phyloP scores from a whole-genome alignment of 2,113 vertebrate species.

The Antechinus stuartii region DNA sequence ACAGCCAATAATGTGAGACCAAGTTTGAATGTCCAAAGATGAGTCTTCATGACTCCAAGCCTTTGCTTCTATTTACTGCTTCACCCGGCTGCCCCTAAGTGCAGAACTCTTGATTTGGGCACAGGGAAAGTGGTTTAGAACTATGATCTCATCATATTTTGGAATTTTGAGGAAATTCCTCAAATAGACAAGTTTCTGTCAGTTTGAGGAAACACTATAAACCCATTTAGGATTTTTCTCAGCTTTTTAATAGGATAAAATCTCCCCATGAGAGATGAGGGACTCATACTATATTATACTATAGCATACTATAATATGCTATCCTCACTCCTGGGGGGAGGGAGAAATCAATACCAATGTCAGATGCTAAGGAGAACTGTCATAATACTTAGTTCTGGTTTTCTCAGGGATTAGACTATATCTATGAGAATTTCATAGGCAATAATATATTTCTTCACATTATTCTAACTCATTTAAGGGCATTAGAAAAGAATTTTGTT shows the following conservation, averaged over 20 bases:
- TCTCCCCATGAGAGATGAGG: neutral
- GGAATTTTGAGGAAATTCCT: neutral
- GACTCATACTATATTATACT: neutral
- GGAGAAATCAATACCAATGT: conserved; percentile 27
- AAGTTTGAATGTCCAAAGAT: too few relatives aligned
- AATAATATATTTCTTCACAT: neutral
- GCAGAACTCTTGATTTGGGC: neutral
- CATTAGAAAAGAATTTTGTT: neutral
- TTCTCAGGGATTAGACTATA: conserved; percentile 24
- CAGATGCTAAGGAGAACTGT: neutral
- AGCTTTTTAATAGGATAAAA: neutral
- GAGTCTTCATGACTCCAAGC: neutral
- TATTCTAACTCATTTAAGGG: conserved; percentile 25
- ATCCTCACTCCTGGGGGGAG: conserved; percentile 20
- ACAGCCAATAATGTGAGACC: neutral
- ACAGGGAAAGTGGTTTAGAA: neutral
- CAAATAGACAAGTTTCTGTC: neutral
- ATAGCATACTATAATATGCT: neutral
- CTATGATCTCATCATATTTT: neutral
- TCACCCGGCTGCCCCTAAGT: neutral
- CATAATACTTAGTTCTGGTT: neutral
- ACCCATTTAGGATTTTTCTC: conserved; percentile 25
- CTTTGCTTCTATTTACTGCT: neutral
- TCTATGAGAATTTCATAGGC: neutral
- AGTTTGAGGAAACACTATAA: conserved; percentile 29